Conservation (phyloP, 2,888 invertebrate species). For the Caenorhabditis becei region DNA sequence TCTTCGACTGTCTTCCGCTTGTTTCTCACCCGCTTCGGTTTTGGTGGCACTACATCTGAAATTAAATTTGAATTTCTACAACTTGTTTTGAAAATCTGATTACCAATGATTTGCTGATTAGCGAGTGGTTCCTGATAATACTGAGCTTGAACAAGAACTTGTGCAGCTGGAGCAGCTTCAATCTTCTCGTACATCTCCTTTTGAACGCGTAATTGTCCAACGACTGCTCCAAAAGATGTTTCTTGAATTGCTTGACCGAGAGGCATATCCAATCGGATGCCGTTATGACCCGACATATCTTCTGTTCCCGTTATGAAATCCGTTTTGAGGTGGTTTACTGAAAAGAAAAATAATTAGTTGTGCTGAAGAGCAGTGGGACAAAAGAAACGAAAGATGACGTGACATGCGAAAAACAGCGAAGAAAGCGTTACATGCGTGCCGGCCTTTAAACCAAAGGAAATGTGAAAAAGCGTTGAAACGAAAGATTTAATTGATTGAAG, state of each 20-base stretch:
- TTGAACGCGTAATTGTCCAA: conserved; percentile 27
- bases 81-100: background rate
- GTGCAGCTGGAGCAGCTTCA: background rate
- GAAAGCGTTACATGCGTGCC: background rate
- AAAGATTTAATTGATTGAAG: background rate
- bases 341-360: background rate
- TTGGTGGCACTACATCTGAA: background rate
- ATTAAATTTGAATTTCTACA: background rate
- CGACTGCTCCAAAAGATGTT: conserved; percentile 32
- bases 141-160: no score
- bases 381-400: background rate
- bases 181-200: background rate
- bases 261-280: conserved; percentile 46
- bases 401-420: background rate
- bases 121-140: no score
- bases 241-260: conserved; percentile 26
- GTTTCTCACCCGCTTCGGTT: conserved; percentile 2
- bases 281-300: background rate
- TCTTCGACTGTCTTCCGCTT: conserved; percentile 10
- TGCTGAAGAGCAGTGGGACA: no score
- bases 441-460: background rate
- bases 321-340: conserved; percentile 10
- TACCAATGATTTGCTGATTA: background rate
- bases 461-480: background rate
- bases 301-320: conserved; percentile 6